Evolutionary conservation across 1,140 invertebrate genomes (phyloP), one percentile per base, ranked within the genome.

Genomic region (Tetragnatha versicolor): DNA sequence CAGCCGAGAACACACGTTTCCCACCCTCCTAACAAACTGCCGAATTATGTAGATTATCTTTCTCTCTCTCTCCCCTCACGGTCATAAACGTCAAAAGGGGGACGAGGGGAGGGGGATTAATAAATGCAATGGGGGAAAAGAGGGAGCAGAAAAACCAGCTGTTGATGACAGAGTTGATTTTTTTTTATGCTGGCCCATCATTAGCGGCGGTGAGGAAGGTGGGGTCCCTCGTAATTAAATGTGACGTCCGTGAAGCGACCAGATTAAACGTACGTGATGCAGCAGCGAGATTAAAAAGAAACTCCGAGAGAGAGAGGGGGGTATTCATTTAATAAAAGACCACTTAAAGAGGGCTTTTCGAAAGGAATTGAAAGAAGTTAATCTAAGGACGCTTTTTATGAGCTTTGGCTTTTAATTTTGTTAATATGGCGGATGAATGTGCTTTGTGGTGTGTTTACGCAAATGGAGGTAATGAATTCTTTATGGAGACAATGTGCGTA

Each of bases 1-100:
- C n/a, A n/a, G n/a, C n/a, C n/a, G n/a, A n/a, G n/a, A n/a, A n/a
- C n/a, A n/a, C n/a, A n/a, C n/a, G n/a, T n/a, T n/a, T n/a, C n/a
- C n/a, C n/a, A n/a, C 51, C 39, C 55, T 70, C 25, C 42, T 70
- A 70, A 70, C 68, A 70, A 70, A 70, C 68, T 70, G 51, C 68
- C 51, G 51, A 58, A 70, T 70, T 70, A 70, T 70, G 68, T 55
- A 70, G 68, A 70, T 58, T 70, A 37, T 55, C 37, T 55, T 55
- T 39, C 17, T 4, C 29, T 29, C 20, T 31, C 58, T n/a, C 17
- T 35, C 68, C 68, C 49, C 27, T 55, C 39, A 70, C 68, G 25
- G 35, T 33, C 55, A 70, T 70, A 55, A 70, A 70, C 68, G 68
- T 70, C 68, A 70, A 70, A 29, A 65, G 20, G 61, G 61, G 68